Evolutionary conservation across 2,888 invertebrate species (phyloP), one percentile per base, ranked within the genome.

Genomic region (Epinotia nisella): DNA sequence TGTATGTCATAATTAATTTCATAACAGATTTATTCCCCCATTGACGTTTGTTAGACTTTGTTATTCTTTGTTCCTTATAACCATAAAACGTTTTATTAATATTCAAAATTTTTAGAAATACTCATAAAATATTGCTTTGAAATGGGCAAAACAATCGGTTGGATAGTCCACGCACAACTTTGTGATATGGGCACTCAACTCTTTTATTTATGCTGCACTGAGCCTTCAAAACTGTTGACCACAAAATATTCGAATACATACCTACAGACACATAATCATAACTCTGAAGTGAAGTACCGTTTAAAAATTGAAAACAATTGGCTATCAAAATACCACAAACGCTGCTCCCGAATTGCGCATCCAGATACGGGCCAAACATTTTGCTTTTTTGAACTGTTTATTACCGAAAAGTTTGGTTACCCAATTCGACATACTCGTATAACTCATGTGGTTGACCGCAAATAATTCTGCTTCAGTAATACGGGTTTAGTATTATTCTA

Each of bases 331-430:
- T 74, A 45, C 71, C 4, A 77, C 81, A 80, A 78, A 87, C 86
- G 55, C 87, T 84, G 89, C 90, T 88, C 84, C 90, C 83, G 85
- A 88, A 85, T 85, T 89, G 87, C 78, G 81, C 77, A 78, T 81
- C 76, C 75, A 80, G 78, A 89, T 90, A 89, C 87, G 90, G 90
- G 90, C 83, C 81, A 74, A 78, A 80, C 17, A 82, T 53, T 83
- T 80, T 77, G 84, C 84, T 82, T 80, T 77, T 70, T 80, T 80
- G 79, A 80, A 76, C 77, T 71, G 58, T 75, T 74, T 74, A 71
- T 53, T 61, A 60, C 51, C 70, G 64, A 59, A 75, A 71, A 78
- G 77, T 81, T 78, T 75, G 78, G 76, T 75, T 75, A 76, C 77
- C 76, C 76, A 79, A 77, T 79, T 78, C 75, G 45, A 21, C 41